Evolutionary conservation across 1,140 invertebrate genomes (phyloP), one percentile per base, ranked within the genome.

Genomic region (Dendroctonus ponderosae): DNA sequence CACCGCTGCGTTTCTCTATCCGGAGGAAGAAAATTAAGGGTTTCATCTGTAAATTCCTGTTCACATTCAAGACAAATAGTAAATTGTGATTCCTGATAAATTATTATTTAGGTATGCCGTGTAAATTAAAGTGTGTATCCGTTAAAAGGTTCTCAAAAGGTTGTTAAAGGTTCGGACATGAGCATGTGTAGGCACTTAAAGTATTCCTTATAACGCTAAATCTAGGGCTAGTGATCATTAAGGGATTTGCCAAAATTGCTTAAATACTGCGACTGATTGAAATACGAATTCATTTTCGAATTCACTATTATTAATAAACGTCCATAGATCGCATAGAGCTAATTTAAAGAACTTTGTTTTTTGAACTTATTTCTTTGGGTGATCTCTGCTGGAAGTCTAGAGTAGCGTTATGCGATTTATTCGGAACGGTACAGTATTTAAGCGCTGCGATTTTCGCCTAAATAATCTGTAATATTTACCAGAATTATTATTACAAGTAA

Each of bases 391-490:
- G 26, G 26, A 26, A 26, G 26, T 26, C 26, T 26, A 26, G 26
- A 26, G 26, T 26, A 26, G 26, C 26, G 1, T 3, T 26, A 26
- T 26, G 26, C 3, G 26, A 53, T 0, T 53, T 40, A 7, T 41
- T n/a, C n/a, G 40, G 11, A 40, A 58, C 39, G 39, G 12, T 42
- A 41, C 44, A 12, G 49, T 53, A 60, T 60, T 72, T 74, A 70
- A 71, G 72, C 69, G 70, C 74, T 76, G 74, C 75, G 74, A 76
- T 71, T 69, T 71, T 72, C 67, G 69, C 68, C 70, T 71, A 26
- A 49, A 61, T 60, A 57, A 70, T 58, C 38, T 56, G 66, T 65
- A 62, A 48, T 63, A 11, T 60, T 62, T 63, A 63, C 66, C 66
- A 72, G 58, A 67, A 59, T 66, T 70, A 66, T 70, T n/a, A 58